Percentiles rank a stretch among this genome's conserved stretches.
Evolutionary conservation across 2,113 vertebrate species (phyloP).

Genomic region (Columba livia): DNA sequence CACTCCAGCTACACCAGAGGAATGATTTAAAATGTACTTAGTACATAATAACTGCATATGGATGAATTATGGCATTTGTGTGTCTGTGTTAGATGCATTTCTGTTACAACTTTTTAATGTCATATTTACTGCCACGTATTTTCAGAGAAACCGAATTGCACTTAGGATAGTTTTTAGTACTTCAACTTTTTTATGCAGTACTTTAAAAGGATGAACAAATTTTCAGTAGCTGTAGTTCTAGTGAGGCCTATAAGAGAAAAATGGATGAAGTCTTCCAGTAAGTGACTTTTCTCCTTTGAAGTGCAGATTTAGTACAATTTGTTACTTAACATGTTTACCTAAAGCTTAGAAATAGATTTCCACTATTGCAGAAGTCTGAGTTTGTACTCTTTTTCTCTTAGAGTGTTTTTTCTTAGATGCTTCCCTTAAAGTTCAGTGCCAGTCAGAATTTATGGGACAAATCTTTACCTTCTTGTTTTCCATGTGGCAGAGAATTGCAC

Average conservation of each 20-base stretch:
- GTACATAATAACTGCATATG: background rate
- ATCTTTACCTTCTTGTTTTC: background rate
- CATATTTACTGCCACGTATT: accelerated
- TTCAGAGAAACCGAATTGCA: background rate
- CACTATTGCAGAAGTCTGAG: background rate
- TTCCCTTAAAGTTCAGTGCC: background rate
- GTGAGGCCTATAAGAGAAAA: background rate
- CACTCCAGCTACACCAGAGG: background rate
- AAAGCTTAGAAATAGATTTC: background rate
- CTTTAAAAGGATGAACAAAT: background rate
- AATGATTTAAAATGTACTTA: background rate
- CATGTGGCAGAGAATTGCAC: accelerated
- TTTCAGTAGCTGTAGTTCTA: background rate
- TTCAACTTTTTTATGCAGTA: background rate
- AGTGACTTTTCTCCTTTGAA: background rate
- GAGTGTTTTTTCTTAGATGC: background rate
- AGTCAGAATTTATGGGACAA: background rate
- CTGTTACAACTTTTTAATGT: background rate
- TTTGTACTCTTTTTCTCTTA: background rate
- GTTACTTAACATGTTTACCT: background rate
- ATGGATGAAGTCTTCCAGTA: background rate
- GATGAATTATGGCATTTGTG: background rate
- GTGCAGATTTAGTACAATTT: background rate
- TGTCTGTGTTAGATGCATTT: background rate
- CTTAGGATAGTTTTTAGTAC: background rate